These are phyloP conservation scores for Xestia sexstrigata DNA, from an alignment of 2,888 invertebrate species.

Conservation along the genomic window DNA sequence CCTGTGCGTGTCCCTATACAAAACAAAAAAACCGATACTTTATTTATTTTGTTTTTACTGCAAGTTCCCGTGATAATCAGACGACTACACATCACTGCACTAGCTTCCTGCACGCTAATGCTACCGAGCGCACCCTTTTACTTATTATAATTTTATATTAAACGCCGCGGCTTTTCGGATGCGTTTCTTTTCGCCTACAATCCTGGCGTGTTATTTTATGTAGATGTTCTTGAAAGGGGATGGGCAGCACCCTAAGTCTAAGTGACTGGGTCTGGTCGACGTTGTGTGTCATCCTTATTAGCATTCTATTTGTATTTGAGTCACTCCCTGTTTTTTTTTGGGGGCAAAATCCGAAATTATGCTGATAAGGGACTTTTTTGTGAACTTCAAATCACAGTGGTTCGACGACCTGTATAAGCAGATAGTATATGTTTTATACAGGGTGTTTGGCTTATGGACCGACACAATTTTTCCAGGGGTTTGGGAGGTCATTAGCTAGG, in stretches of 20 bases:
- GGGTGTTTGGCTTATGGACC: no score
- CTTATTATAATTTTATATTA: conserved; percentile 76
- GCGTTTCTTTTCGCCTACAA: conserved; percentile 53
- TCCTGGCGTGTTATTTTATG: conserved; percentile 64
- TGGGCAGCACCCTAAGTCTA: conserved; percentile 41
- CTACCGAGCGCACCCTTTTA: conserved; percentile 69
- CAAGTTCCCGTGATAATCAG: conserved; percentile 6
- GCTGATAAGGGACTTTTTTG: not conserved
- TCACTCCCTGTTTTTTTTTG: conserved; percentile 11
- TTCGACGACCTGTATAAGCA: no score
- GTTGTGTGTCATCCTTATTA: conserved; percentile 53
- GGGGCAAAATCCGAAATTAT: not conserved
- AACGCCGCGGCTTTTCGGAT: conserved; percentile 58
- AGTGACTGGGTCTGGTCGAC: conserved; percentile 23
- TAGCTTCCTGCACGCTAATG: conserved; percentile 49
- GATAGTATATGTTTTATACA: no score
- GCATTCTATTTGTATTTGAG: conserved; percentile 50
- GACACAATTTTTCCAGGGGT: no score
- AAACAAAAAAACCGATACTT: no score
- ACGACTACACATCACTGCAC: conserved; percentile 42
- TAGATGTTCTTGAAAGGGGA: conserved; percentile 59
- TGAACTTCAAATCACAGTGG: not conserved
- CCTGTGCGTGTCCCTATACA: not conserved
- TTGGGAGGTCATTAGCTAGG: no score
- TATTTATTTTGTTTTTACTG: not conserved